These are phyloP conservation scores for Drosophila sordidula DNA, from an alignment of 2,888 invertebrate species.

Conservation along the genomic window DNA sequence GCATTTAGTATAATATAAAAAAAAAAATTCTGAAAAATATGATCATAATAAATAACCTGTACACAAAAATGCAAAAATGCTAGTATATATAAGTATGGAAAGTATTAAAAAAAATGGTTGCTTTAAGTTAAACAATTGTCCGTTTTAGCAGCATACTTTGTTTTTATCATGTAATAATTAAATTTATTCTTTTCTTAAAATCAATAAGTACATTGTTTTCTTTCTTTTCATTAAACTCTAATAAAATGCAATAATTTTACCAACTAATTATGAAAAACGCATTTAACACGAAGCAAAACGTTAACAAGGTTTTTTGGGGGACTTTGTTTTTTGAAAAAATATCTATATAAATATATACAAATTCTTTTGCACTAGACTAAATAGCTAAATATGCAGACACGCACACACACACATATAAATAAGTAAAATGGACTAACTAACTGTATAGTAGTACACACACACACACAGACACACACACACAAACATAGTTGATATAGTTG, in stretches of 20 bases:
- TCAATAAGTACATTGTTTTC: conserved; percentile 54
- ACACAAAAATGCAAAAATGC: conserved; percentile 20
- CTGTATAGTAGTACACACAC: conserved; percentile 14
- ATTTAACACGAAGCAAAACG: conserved; percentile 56
- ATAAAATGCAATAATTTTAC: conserved; percentile 64
- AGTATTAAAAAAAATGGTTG: conserved; percentile 49
- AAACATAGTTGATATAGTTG: conserved; percentile 27
- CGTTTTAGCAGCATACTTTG: conserved; percentile 2
- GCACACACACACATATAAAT: conserved; percentile 25
- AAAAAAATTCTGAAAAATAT: no score
- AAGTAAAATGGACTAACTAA: conserved; percentile 44
- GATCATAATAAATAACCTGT: neutral
- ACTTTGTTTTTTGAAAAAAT: conserved; percentile 36
- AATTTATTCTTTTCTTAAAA: conserved; percentile 56
- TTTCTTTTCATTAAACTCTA: conserved; percentile 32
- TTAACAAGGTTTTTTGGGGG: conserved; percentile 48
- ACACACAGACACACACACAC: conserved; percentile 15
- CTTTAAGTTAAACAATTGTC: conserved; percentile 15
- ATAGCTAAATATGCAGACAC: conserved; percentile 14
- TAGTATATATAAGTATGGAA: conserved; percentile 24
- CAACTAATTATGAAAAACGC: conserved; percentile 44
- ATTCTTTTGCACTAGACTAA: conserved; percentile 36
- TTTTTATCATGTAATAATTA: conserved; percentile 37
- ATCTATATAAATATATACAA: conserved; percentile 39
- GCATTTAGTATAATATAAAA: no score